Conservation (phyloP, 2,888 invertebrate species). For the Drosophila pegasa region DNA sequence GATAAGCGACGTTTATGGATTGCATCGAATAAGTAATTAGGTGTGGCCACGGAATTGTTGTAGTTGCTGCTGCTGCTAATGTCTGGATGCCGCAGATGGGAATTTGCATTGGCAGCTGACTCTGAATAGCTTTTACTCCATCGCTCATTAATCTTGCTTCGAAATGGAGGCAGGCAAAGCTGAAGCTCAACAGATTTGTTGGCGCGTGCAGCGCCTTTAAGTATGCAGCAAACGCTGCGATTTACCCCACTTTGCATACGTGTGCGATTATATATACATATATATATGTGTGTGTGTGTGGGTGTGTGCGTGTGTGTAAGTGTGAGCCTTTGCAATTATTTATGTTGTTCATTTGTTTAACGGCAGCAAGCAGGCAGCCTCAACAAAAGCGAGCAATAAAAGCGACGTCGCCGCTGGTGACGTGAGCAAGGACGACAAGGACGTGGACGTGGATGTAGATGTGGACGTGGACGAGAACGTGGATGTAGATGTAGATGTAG, state of each 20-base stretch:
- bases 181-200: slow-evolving; percentile 62
- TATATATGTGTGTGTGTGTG: slow-evolving; percentile 11
- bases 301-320: slow-evolving; percentile 27
- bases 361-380: slow-evolving; percentile 72
- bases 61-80: slow-evolving; percentile 7
- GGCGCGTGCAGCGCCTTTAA: slow-evolving; percentile 60
- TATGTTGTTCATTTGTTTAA: slow-evolving; percentile 81
- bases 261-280: slow-evolving; percentile 24
- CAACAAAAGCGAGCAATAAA: slow-evolving; percentile 76
- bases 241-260: slow-evolving; percentile 65
- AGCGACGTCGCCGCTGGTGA: slow-evolving; percentile 70
- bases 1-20: slow-evolving; percentile 49
- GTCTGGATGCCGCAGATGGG: slow-evolving; percentile 30
- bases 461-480: slow-evolving; percentile 9
- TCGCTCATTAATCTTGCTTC: slow-evolving; percentile 74
- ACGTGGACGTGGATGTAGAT: slow-evolving; percentile 1
- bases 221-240: slow-evolving; percentile 68
- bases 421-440: slow-evolving; percentile 65
- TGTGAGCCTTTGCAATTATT: slow-evolving; percentile 78
- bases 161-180: slow-evolving; percentile 46
- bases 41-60: slow-evolving; percentile 16
- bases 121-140: slow-evolving; percentile 54
- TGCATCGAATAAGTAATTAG: slow-evolving; percentile 59
- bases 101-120: slow-evolving; percentile 57
- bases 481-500: slow-evolving; percentile 31